Conservation (phyloP, 2,113 vertebrate species). For the Peromyscus leucopus region DNA sequence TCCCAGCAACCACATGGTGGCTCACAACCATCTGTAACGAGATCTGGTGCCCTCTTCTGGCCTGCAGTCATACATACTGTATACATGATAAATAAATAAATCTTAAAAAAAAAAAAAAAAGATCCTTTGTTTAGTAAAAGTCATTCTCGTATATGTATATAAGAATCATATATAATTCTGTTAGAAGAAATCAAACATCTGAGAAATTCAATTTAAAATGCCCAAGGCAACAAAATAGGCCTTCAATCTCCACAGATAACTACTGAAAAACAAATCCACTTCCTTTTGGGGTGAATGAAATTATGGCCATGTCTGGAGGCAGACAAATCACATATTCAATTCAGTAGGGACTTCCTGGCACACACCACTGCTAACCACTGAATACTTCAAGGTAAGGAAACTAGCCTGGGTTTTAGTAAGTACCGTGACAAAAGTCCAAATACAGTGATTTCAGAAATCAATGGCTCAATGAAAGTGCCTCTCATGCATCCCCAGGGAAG, state of each 20-base stretch:
- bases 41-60: too few species aligned
- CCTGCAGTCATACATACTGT: too few species aligned
- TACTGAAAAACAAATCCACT: conserved; percentile 19
- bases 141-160: background rate
- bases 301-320: background rate
- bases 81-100: too few species aligned
- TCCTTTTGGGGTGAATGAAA: conserved; percentile 51
- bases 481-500: background rate
- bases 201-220: conserved; percentile 44
- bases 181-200: conserved; percentile 60
- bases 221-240: conserved; percentile 30
- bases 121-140: conserved; percentile 18
- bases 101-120: too few species aligned
- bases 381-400: background rate
- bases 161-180: background rate
- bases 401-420: background rate
- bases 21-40: too few species aligned
- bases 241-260: background rate
- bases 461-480: background rate
- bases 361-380: background rate
- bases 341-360: conserved; percentile 47
- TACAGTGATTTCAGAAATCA: background rate
- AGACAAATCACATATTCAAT: conserved; percentile 30
- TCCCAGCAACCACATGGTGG: too few species aligned
- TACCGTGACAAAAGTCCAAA: background rate